Evolutionary conservation across 2,888 invertebrate genomes (phyloP).

Genomic region (Synergus laeviventris): DNA sequence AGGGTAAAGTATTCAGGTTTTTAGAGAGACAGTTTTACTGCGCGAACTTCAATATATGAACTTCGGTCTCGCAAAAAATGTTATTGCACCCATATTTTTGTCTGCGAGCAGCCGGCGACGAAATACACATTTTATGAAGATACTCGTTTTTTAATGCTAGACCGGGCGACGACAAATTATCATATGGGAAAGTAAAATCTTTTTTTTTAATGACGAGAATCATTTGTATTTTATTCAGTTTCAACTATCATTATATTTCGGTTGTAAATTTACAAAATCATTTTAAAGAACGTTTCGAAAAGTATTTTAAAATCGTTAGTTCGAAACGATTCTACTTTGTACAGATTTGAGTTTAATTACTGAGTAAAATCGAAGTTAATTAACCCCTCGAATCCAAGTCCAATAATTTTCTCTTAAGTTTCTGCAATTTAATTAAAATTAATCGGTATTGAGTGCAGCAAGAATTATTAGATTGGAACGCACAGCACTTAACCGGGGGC

Average conservation of each 20-base stretch:
- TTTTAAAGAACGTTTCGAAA: neutral
- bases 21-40: slow-evolving; percentile 8
- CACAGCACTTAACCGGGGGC: neutral
- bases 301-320: neutral
- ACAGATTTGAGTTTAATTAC: neutral
- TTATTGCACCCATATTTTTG: slow-evolving; percentile 22
- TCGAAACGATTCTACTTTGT: neutral
- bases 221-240: neutral
- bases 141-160: slow-evolving; percentile 13
- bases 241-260: neutral
- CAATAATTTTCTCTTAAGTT: neutral
- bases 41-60: slow-evolving; percentile 16
- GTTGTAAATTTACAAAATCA: too few relatives aligned
- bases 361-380: neutral
- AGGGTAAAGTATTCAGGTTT: neutral
- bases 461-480: neutral
- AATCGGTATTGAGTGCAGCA: neutral
- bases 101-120: slow-evolving; percentile 4
- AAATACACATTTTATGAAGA: slow-evolving; percentile 12
- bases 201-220: neutral
- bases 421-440: neutral
- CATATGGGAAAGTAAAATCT: neutral
- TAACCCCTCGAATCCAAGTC: neutral
- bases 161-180: neutral
- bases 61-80: slow-evolving; percentile 20